Evolutionary conservation across 2,888 invertebrate species (phyloP).

Genomic region (Axea sp.): DNA sequence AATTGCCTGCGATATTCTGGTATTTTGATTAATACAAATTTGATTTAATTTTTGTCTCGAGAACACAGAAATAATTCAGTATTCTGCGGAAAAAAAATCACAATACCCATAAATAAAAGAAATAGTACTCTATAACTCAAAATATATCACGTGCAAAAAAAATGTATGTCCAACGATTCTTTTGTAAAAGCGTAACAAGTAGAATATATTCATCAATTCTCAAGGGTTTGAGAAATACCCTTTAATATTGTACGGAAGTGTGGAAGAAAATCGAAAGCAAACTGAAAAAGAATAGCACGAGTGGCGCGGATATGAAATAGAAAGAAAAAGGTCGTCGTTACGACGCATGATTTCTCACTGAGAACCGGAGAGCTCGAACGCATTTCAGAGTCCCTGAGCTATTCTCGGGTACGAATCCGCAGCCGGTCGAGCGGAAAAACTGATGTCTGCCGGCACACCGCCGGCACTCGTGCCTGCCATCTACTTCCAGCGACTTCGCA

Average conservation of each 20-base stretch:
- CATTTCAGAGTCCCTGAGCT: conserved; percentile 38
- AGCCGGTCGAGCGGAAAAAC: conserved; percentile 54
- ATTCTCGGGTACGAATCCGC: conserved; percentile 45
- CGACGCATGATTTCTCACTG: conserved; percentile 56
- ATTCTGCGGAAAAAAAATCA: too few relatives aligned
- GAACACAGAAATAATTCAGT: too few relatives aligned
- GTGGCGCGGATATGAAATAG: conserved; percentile 50
- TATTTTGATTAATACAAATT: too few relatives aligned
- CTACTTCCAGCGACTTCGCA: conserved; percentile 11
- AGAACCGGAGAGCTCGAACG: conserved; percentile 24
- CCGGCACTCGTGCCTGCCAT: conserved; percentile 8
- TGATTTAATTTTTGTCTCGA: too few relatives aligned
- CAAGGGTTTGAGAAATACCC: conserved; percentile 29
- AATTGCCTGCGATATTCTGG: too few relatives aligned
- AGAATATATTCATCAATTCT: conserved; percentile 48
- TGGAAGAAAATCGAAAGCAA: conserved; percentile 55
- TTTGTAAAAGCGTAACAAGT: conserved; percentile 45
- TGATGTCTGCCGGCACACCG: conserved; percentile 48
- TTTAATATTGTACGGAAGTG: conserved; percentile 49
- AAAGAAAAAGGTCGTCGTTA: conserved; percentile 46
- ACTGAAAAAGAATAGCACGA: conserved; percentile 45
- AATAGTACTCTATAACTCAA: too few relatives aligned
- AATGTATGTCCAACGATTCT: conserved; percentile 28
- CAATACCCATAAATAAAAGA: too few relatives aligned
- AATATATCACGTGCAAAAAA: conserved; percentile 21